phyloP scores from a whole-genome alignment of 2,113 vertebrate species.

The Dasypus novemcinctus region DNA sequence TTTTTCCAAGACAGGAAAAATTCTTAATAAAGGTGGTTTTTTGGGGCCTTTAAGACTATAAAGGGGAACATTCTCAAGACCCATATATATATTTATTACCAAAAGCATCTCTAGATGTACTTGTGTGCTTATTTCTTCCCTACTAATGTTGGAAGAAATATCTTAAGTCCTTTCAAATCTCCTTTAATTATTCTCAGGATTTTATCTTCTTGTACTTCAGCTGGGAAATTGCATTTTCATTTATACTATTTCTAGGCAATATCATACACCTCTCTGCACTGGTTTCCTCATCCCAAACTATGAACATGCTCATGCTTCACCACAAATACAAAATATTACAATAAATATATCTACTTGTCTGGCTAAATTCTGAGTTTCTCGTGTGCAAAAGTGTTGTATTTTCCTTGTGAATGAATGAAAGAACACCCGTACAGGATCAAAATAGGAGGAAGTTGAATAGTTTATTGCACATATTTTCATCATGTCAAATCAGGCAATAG shows the following conservation, averaged over 20 bases:
- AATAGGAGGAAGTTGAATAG: background rate
- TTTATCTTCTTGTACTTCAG: background rate
- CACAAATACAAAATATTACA: background rate
- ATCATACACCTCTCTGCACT: background rate
- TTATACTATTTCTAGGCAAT: background rate
- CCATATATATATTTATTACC: background rate
- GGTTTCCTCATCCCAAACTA: background rate
- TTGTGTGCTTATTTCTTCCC: background rate
- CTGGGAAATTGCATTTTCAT: background rate
- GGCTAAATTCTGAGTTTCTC: slow-evolving; percentile 3
- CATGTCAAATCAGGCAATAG: background rate
- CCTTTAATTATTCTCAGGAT: background rate
- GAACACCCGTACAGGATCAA: background rate
- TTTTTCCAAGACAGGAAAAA: background rate
- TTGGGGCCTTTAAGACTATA: background rate
- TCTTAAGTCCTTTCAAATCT: background rate
- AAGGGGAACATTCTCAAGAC: background rate
- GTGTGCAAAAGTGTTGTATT: background rate
- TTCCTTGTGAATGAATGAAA: background rate
- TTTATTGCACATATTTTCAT: background rate
- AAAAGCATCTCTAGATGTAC: background rate
- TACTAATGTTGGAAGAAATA: background rate
- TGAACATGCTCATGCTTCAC: background rate
- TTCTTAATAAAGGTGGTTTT: background rate
- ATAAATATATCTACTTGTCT: background rate